Evolutionary conservation across 2,888 invertebrate species (phyloP).

Genomic region (Ochropleura leucogaster): DNA sequence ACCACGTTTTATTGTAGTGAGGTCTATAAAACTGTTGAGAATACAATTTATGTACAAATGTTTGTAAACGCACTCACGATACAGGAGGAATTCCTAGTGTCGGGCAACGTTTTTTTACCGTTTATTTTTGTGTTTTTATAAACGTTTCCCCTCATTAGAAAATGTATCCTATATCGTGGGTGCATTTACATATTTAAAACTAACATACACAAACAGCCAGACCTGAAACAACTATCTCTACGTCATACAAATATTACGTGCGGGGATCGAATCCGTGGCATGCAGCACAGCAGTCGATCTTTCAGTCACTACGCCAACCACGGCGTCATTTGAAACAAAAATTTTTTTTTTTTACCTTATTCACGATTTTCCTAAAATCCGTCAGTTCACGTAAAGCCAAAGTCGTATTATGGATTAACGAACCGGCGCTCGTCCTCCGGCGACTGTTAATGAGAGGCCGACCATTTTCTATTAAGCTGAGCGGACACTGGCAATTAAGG

Average conservation of each 20-base stretch:
- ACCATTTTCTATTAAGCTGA: constrained; percentile 58
- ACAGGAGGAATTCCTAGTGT: too few species aligned
- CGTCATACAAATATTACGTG: too few species aligned
- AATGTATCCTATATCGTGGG: too few species aligned
- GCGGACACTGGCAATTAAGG: constrained; percentile 58
- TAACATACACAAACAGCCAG: too few species aligned
- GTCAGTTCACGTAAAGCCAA: constrained; percentile 18
- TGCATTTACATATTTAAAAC: too few species aligned
- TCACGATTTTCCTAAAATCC: constrained; percentile 10
- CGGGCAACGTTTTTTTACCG: too few species aligned
- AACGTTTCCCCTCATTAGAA: too few species aligned
- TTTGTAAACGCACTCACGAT: neutral
- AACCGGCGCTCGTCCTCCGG: constrained; percentile 25
- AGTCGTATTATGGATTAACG: constrained; percentile 52
- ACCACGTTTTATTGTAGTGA: constrained; percentile 22
- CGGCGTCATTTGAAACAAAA: neutral
- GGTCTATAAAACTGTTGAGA: constrained; percentile 33
- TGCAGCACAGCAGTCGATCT: too few species aligned
- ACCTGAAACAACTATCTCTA: too few species aligned
- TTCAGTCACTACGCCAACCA: too few species aligned
- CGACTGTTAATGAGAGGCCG: constrained; percentile 47
- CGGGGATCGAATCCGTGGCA: too few species aligned
- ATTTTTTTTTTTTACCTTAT: neutral
- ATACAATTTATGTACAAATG: constrained; percentile 9
- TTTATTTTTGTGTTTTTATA: too few species aligned